Percentiles rank a stretch among this genome's conserved stretches.
phyloP scores from a whole-genome alignment of 2,888 invertebrate species.

The Trissoscelio sp. region DNA sequence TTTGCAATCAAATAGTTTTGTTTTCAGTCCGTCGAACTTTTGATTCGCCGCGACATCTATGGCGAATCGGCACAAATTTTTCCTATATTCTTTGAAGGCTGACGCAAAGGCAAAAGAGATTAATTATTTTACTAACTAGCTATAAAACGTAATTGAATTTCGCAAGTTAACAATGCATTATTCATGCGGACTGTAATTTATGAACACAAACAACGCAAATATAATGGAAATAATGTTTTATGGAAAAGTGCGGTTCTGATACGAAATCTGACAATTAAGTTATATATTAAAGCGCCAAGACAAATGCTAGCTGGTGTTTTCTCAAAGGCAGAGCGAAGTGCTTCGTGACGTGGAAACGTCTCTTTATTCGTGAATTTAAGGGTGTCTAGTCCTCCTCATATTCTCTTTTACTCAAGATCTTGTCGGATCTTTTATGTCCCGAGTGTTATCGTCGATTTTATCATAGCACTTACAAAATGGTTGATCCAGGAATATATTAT shows the following conservation, averaged over 20 bases:
- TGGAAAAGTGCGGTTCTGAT: slow-evolving; percentile 48
- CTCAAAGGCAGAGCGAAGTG: slow-evolving; percentile 61
- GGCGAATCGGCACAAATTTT: neutral
- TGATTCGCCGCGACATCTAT: neutral
- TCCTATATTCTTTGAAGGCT: neutral
- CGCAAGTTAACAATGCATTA: slow-evolving; percentile 26
- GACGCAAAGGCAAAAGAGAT: neutral
- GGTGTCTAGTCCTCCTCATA: slow-evolving; percentile 63
- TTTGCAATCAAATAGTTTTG: neutral
- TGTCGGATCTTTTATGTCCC: slow-evolving; percentile 63
- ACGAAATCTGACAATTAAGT: slow-evolving; percentile 63
- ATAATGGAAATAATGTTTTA: slow-evolving; percentile 57
- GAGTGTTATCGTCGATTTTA: slow-evolving; percentile 68
- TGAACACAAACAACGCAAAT: slow-evolving; percentile 44
- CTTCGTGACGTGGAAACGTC: slow-evolving; percentile 63
- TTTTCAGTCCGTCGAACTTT: neutral
- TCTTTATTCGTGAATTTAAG: slow-evolving; percentile 68
- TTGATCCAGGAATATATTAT: slow-evolving; percentile 64
- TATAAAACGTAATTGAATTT: slow-evolving; percentile 40
- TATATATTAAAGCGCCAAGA: slow-evolving; percentile 64
- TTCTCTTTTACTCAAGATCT: slow-evolving; percentile 63
- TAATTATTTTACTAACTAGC: neutral
- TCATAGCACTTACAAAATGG: slow-evolving; percentile 67
- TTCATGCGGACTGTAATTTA: slow-evolving; percentile 32
- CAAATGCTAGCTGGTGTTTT: slow-evolving; percentile 58